These are phyloP conservation scores for Brachionus plicatilis DNA, from an alignment of 1,140 invertebrate genomes.

Conservation along the genomic window DNA sequence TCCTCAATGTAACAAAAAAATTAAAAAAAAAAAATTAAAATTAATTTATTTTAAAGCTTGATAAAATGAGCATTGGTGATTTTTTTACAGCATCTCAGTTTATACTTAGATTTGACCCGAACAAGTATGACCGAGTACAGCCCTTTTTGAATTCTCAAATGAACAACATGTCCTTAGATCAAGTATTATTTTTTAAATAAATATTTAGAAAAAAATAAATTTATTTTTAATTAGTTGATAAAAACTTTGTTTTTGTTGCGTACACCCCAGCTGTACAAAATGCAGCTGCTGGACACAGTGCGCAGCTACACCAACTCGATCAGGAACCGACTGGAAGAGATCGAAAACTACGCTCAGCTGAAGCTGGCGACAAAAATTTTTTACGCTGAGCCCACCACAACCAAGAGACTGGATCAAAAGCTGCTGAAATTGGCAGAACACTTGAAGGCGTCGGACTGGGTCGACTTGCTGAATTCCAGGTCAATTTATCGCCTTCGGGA, in stretches of 20 bases:
- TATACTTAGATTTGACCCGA: slow-evolving; percentile 4
- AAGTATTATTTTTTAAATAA: not conserved
- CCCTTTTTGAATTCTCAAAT: not conserved
- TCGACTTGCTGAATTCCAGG: slow-evolving; percentile 5
- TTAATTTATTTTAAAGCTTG: not conserved
- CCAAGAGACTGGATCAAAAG: slow-evolving; percentile 11
- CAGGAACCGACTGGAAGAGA: not conserved
- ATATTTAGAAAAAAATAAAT: not conserved
- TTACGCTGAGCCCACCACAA: not conserved
- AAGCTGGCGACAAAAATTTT: not conserved
- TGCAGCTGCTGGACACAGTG: not conserved
- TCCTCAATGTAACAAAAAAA: not conserved
- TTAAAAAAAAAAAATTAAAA: not conserved
- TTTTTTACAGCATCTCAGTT: slow-evolving; percentile 1
- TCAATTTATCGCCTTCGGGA: slow-evolving; percentile 1
- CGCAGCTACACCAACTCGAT: not conserved
- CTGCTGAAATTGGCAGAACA: not conserved
- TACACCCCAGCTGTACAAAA: not conserved
- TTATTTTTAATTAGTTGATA: not conserved
- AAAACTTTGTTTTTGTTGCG: not conserved
- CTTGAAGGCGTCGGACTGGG: slow-evolving; percentile 15
- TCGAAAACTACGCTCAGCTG: not conserved
- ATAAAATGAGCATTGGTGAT: not conserved
- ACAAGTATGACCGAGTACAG: not conserved
- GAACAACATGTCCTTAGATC: not conserved